Conservation (phyloP, 2,113 vertebrate species). For the Sphaerodactylus townsendi region DNA sequence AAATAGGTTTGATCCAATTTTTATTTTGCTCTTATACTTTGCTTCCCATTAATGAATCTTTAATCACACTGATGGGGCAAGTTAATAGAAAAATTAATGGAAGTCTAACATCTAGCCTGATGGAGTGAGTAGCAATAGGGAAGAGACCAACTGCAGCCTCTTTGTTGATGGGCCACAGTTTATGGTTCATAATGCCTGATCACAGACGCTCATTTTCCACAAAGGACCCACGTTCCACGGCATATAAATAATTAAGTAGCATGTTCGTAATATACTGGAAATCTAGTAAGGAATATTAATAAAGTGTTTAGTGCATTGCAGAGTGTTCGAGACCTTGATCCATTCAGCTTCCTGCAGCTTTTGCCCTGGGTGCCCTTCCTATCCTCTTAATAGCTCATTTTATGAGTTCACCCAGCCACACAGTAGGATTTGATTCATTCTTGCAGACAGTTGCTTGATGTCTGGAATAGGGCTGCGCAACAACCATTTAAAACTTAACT, state of each 20-base stretch:
- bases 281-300: conserved; percentile 27
- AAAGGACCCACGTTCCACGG: conserved; percentile 31
- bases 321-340: neutral
- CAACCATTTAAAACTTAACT: neutral
- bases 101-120: conserved; percentile 43
- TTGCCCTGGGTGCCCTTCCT: neutral
- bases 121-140: conserved; percentile 48
- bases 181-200: conserved; percentile 65
- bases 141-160: conserved; percentile 50
- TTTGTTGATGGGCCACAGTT: conserved; percentile 45
- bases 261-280: conserved; percentile 26
- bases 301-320: neutral
- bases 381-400: neutral
- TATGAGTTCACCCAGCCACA: neutral
- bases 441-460: neutral
- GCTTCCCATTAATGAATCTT: conserved; percentile 63
- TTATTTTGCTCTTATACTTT: conserved; percentile 41
- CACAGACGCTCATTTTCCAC: conserved; percentile 51
- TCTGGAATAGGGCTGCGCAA: neutral
- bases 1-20: conserved; percentile 40
- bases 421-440: neutral
- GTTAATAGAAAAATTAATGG: conserved; percentile 71
- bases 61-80: conserved; percentile 61
- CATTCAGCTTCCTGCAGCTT: neutral
- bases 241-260: conserved; percentile 40